These are phyloP conservation scores for Cantharis nigra DNA, from an alignment of 2,888 invertebrate species.

Conservation along the genomic window DNA sequence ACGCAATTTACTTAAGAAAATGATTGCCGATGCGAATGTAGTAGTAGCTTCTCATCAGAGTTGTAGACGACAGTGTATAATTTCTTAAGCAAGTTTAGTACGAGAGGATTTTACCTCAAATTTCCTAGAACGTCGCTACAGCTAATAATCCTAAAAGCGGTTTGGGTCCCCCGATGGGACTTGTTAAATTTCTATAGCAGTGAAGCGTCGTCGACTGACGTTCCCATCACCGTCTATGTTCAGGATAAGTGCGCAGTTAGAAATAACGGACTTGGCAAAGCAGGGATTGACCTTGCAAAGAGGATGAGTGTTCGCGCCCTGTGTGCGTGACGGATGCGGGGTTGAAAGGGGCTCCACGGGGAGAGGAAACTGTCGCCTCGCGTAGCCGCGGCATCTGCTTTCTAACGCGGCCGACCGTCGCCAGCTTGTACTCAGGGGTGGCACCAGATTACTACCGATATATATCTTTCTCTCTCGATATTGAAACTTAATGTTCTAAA, in stretches of 20 bases:
- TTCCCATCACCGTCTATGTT: constrained; percentile 24
- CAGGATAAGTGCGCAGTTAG: constrained; percentile 28
- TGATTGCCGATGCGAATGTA: not conserved
- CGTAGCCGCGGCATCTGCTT: constrained; percentile 38
- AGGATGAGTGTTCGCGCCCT: constrained; percentile 31
- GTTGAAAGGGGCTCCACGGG: constrained; percentile 22
- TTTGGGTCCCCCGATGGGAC: constrained; percentile 24
- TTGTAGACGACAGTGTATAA: not conserved
- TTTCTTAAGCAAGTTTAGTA: constrained; percentile 4
- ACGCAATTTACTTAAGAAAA: not conserved
- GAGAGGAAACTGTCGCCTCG: constrained; percentile 34
- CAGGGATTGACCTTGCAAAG: constrained; percentile 24
- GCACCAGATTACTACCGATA: constrained; percentile 28
- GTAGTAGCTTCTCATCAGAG: not conserved
- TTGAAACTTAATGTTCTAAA: constrained; percentile 13
- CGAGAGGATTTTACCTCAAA: constrained; percentile 14
- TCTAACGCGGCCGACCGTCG: constrained; percentile 34
- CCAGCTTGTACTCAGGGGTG: constrained; percentile 27
- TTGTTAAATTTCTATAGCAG: constrained; percentile 26
- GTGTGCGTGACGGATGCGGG: constrained; percentile 33
- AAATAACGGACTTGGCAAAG: constrained; percentile 27
- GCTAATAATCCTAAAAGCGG: constrained; percentile 29
- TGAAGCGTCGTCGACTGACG: constrained; percentile 18
- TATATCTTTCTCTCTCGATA: constrained; percentile 14
- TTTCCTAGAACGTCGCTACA: constrained; percentile 20